These are phyloP conservation scores for Channa maculata DNA, from an alignment of 2,113 vertebrate genomes.

Conservation along the genomic window DNA sequence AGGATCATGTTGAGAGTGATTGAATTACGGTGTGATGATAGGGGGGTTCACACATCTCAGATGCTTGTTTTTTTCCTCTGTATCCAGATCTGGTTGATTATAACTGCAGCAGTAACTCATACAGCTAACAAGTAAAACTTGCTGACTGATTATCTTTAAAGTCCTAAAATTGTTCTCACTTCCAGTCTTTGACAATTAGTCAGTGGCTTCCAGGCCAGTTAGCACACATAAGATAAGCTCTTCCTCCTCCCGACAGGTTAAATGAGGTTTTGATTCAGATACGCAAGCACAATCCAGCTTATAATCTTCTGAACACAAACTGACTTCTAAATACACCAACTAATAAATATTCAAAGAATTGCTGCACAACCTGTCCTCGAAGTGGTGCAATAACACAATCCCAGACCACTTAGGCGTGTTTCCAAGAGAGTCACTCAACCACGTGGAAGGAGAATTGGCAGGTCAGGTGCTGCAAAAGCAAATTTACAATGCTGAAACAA, in stretches of 20 bases:
- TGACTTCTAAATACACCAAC: not conserved
- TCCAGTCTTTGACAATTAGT: conserved; percentile 55
- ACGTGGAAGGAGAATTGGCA: conserved; percentile 3
- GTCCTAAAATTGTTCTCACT: conserved; percentile 39
- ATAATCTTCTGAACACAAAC: conserved; percentile 8
- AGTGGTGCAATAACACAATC: conserved; percentile 23
- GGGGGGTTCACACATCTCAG: conserved; percentile 3
- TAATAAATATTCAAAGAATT: not conserved
- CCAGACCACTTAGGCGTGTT: conserved; percentile 21
- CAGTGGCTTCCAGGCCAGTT: conserved; percentile 33
- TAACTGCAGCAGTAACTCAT: not conserved
- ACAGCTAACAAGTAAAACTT: conserved; percentile 9
- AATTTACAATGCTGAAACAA: conserved; percentile 34
- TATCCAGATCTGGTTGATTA: conserved; percentile 3
- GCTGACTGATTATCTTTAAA: not conserved
- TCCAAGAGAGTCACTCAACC: conserved; percentile 41
- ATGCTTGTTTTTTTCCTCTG: conserved; percentile 4
- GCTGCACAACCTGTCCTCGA: not conserved
- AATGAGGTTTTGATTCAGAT: not conserved
- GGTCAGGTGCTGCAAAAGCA: conserved; percentile 47
- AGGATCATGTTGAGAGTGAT: conserved; percentile 50
- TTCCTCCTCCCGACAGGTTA: not conserved
- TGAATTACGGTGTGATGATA: conserved; percentile 35
- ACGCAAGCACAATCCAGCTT: fast-evolving
- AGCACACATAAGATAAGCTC: conserved; percentile 21